Conservation (phyloP, 2,113 vertebrate species). For the Pantherophis guttatus region DNA sequence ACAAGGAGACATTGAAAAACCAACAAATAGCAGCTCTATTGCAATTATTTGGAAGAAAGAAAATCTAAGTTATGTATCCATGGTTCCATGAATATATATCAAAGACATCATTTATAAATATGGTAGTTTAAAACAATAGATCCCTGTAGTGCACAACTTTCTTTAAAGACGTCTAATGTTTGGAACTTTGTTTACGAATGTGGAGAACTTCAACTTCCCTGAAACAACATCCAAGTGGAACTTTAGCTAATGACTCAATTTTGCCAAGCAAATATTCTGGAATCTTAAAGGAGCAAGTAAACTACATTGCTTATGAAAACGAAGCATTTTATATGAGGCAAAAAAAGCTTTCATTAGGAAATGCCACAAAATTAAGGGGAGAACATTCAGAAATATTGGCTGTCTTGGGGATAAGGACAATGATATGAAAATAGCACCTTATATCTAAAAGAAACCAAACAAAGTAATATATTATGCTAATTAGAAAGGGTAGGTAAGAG, state of each 20-base stretch:
- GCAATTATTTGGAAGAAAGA: not conserved
- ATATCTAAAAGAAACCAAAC: constrained; percentile 2
- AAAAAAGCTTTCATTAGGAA: not conserved
- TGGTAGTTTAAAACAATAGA: not conserved
- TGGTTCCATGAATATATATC: not conserved
- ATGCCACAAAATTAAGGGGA: not conserved
- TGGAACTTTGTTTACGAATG: not conserved
- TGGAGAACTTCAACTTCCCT: not conserved
- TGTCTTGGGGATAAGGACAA: not conserved
- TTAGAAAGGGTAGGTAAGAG: not conserved
- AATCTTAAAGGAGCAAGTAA: not conserved
- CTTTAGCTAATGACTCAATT: not conserved
- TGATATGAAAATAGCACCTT: not conserved
- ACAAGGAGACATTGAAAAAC: not conserved
- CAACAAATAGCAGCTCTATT: not conserved
- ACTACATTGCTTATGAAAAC: not conserved
- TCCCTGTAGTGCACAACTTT: not conserved
- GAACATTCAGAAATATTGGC: not conserved
- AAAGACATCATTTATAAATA: not conserved
- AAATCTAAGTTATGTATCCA: not conserved
- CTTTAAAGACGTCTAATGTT: not conserved
- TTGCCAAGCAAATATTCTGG: not conserved
- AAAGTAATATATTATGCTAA: constrained; percentile 13
- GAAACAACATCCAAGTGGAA: not conserved
- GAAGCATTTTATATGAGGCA: not conserved